Percentiles rank a stretch among this genome's conserved stretches.
phyloP scores from a whole-genome alignment of 2,113 vertebrate species.

The Bujurquina vittata region DNA sequence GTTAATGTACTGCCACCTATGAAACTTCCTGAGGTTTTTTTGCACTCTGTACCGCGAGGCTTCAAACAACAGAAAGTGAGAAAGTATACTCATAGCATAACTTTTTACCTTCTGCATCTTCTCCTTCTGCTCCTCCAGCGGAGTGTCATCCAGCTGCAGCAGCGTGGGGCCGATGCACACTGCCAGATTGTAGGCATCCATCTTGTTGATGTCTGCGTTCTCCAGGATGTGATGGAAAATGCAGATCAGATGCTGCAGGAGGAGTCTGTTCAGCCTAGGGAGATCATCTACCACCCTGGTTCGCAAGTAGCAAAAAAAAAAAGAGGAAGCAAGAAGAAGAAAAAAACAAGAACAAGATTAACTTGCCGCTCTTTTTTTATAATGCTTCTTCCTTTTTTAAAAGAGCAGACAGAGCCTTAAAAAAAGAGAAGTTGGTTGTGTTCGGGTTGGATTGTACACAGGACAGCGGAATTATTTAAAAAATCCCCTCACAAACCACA shows the following conservation, averaged over 20 bases:
- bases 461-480: conserved; percentile 29
- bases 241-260: conserved; percentile 82
- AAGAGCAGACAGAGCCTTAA: neutral
- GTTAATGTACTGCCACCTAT: neutral
- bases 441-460: conserved; percentile 40
- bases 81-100: conserved; percentile 39
- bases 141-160: conserved; percentile 80
- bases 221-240: conserved; percentile 83
- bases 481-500: conserved; percentile 58
- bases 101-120: conserved; percentile 81
- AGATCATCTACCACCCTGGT: conserved; percentile 85
- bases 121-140: conserved; percentile 80
- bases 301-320: neutral
- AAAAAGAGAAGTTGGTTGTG: conserved; percentile 63
- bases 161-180: conserved; percentile 91
- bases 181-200: conserved; percentile 90
- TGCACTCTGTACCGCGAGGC: conserved; percentile 40
- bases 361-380: conserved; percentile 48
- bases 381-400: conserved; percentile 37
- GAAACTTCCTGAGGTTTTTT: conserved; percentile 70
- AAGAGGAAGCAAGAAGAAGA: neutral
- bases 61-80: conserved; percentile 45
- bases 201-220: conserved; percentile 83
- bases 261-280: conserved; percentile 81
- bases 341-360: conserved; percentile 42